phyloP scores from a whole-genome alignment of 2,888 invertebrate species.

The Brenthis hecate region DNA sequence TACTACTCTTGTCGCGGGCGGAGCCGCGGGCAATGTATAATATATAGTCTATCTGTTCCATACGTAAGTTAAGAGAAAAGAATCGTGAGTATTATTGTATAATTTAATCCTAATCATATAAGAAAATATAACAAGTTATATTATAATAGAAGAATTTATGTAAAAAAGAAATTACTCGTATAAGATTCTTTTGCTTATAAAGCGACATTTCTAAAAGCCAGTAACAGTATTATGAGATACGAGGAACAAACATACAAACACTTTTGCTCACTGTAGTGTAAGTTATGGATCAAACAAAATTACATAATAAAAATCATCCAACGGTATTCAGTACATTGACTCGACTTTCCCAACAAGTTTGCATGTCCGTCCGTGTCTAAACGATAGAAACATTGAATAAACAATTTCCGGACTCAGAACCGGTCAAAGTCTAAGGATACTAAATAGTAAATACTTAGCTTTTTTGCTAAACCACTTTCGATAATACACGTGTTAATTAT shows the following conservation, averaged over 20 bases:
- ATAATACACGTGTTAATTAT: slow-evolving; percentile 11
- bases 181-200: too few relatives aligned
- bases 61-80: too few relatives aligned
- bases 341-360: slow-evolving; percentile 34
- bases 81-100: too few relatives aligned
- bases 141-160: too few relatives aligned
- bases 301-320: slow-evolving; percentile 15
- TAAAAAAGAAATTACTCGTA: too few relatives aligned
- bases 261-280: not conserved
- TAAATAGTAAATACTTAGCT: not conserved
- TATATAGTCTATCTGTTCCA: too few relatives aligned
- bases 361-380: slow-evolving; percentile 26
- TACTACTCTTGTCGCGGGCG: too few relatives aligned
- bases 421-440: slow-evolving; percentile 12
- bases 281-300: not conserved
- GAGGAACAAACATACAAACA: not conserved
- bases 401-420: slow-evolving; percentile 21
- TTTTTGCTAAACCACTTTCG: slow-evolving; percentile 16
- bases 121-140: too few relatives aligned
- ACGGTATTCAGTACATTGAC: slow-evolving; percentile 14
- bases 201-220: not conserved
- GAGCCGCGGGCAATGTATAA: too few relatives aligned
- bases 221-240: not conserved
- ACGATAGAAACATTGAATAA: slow-evolving; percentile 21
- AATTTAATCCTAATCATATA: too few relatives aligned